Evolutionary conservation across 2,888 invertebrate species (phyloP).

Genomic region (Didymodactylos carnosus): DNA sequence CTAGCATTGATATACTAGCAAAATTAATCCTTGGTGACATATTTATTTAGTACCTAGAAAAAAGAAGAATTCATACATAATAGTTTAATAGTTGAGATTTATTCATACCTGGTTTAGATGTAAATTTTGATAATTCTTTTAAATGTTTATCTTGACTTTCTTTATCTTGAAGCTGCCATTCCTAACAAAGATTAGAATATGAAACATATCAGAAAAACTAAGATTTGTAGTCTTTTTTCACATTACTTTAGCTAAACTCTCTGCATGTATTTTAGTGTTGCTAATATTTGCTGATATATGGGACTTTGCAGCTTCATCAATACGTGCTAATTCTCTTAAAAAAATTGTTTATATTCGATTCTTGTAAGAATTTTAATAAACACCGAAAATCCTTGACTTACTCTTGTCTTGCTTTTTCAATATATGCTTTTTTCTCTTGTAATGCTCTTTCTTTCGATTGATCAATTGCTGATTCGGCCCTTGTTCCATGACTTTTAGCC

Average conservation of each 20-base stretch:
- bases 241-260: too few relatives aligned
- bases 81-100: too few relatives aligned
- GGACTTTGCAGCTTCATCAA: neutral
- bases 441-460: neutral
- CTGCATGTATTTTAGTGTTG: neutral
- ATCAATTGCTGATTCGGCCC: neutral
- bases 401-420: neutral
- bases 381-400: neutral
- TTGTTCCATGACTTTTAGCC: neutral
- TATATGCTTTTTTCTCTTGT: neutral
- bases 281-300: neutral
- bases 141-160: neutral
- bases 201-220: too few relatives aligned
- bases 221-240: too few relatives aligned
- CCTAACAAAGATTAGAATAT: too few relatives aligned
- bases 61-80: too few relatives aligned
- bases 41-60: too few relatives aligned
- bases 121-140: neutral
- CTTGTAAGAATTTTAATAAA: too few relatives aligned
- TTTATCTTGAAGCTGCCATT: neutral
- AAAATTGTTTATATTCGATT: neutral
- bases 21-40: too few relatives aligned
- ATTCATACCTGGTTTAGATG: neutral
- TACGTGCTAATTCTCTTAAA: neutral
- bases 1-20: too few relatives aligned